Conservation (phyloP, 2,797 vertebrate genomes). For the Lutjanus argentimaculatus region DNA sequence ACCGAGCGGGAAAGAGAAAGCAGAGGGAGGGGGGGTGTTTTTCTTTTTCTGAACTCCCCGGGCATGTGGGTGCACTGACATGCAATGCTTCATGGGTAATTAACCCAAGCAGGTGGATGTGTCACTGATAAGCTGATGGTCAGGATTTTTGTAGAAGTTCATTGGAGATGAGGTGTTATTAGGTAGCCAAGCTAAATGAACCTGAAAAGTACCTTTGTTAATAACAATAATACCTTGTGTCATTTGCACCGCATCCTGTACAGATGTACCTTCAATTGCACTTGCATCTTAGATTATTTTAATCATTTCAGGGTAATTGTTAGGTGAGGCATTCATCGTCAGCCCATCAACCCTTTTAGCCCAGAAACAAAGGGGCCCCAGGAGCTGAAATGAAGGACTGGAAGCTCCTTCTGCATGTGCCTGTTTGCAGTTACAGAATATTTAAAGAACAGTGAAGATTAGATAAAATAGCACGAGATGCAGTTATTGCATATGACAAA, state of each 20-base stretch:
- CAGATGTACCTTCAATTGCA: background rate
- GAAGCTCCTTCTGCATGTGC: no score
- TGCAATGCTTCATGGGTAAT: constrained; percentile 57
- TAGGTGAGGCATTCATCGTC: background rate
- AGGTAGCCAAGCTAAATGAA: constrained; percentile 11
- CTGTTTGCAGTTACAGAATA: background rate
- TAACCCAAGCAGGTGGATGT: constrained; percentile 46
- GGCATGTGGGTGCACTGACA: constrained; percentile 37
- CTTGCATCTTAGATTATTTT: background rate
- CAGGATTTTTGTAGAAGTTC: constrained; percentile 1
- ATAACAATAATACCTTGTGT: no score
- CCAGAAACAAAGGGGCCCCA: background rate
- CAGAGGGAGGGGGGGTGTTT: constrained; percentile 33
- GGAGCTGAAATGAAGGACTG: background rate
- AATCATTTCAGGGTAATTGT: background rate
- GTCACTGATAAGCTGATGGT: constrained; percentile 27
- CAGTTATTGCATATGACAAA: background rate
- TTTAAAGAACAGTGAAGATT: background rate
- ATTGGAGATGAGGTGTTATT: background rate
- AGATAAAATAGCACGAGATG: background rate
- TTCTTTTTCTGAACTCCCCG: constrained; percentile 45
- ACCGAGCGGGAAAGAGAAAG: background rate
- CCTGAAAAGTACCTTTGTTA: background rate
- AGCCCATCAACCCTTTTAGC: background rate
- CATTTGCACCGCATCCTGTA: background rate